phyloP scores from a whole-genome alignment of 2,113 vertebrate genomes.

The Electrona antarctica region DNA sequence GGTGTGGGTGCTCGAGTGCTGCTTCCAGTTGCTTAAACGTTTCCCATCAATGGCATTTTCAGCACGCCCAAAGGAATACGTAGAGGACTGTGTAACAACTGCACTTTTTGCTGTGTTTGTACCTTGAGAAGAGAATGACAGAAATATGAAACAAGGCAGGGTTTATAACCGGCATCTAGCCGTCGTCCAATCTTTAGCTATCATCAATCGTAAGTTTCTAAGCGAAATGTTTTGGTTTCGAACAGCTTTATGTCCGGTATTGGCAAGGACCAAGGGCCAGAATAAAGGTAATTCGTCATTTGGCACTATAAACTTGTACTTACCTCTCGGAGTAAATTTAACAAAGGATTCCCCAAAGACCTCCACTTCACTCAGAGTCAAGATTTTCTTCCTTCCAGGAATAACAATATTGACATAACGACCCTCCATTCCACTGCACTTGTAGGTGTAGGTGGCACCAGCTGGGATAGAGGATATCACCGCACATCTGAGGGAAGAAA shows the following conservation, averaged over 20 bases:
- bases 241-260: too few relatives aligned
- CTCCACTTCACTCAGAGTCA: conserved; percentile 22
- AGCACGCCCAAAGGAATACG: not conserved
- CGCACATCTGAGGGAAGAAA: conserved; percentile 1
- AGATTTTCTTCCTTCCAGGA: conserved; percentile 1
- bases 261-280: too few relatives aligned
- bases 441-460: not conserved
- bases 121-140: not conserved
- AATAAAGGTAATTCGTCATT: not conserved
- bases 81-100: not conserved
- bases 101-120: not conserved
- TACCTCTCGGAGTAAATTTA: too few relatives aligned
- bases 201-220: not conserved
- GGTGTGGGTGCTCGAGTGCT: not conserved
- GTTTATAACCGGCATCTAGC: not conserved
- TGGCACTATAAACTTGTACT: not conserved
- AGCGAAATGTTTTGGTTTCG: too few relatives aligned
- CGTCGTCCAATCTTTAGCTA: not conserved
- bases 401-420: conserved; percentile 20
- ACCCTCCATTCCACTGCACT: conserved; percentile 5
- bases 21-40: too few relatives aligned
- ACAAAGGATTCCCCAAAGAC: not conserved
- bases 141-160: not conserved
- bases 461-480: conserved; percentile 8
- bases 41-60: conserved; percentile 5